A percentile compares a stretch with the other conserved stretches of the same genome.
phyloP scores from a whole-genome alignment of 2,113 vertebrate genomes.

The Gnathonemus longibarbis region DNA sequence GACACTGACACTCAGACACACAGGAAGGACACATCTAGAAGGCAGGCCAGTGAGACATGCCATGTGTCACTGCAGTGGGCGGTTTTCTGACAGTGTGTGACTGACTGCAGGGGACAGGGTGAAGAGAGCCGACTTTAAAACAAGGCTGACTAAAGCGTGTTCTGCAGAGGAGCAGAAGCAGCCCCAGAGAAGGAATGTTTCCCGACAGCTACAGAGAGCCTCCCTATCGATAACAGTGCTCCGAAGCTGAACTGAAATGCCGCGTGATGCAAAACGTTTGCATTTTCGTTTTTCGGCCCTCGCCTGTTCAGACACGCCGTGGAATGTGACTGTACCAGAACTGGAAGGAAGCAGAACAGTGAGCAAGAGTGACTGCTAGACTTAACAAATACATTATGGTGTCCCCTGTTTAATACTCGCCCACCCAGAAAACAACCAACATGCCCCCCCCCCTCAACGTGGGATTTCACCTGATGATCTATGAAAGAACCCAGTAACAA shows the following conservation, averaged over 20 bases:
- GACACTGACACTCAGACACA: not conserved
- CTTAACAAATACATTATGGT: not conserved
- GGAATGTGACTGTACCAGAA: conserved; percentile 36
- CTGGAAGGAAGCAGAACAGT: conserved; percentile 18
- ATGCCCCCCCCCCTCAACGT: not conserved
- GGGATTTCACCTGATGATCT: not conserved
- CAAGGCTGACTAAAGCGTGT: not conserved
- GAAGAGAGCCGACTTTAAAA: not conserved
- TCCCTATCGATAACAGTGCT: not conserved
- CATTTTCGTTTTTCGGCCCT: not conserved
- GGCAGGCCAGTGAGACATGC: conserved; percentile 57
- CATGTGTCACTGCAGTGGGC: conserved; percentile 49
- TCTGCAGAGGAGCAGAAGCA: not conserved
- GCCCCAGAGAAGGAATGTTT: not conserved
- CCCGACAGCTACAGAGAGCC: not conserved
- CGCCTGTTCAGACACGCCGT: conserved; percentile 30
- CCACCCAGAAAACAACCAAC: not conserved
- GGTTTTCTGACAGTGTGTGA: conserved; percentile 39
- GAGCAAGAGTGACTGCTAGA: not conserved
- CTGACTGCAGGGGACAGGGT: not conserved
- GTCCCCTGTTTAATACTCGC: not conserved
- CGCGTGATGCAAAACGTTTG: not conserved
- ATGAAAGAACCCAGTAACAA: not conserved
- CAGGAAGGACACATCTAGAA: conserved; percentile 30
- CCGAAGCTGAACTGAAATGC: not conserved